Evolutionary conservation across 1,140 invertebrate genomes (phyloP).

Genomic region (Atta texana): DNA sequence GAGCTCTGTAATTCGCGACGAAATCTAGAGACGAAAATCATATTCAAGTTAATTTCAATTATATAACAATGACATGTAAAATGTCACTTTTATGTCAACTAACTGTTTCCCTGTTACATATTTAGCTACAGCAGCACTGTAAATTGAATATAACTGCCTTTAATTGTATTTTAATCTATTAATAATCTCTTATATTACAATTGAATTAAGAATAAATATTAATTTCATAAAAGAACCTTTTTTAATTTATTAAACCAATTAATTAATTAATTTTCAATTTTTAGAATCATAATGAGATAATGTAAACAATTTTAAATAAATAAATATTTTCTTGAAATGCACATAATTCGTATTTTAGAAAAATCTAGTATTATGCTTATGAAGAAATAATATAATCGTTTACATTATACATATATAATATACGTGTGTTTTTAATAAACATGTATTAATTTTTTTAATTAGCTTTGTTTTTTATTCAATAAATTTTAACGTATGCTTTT

Average conservation of each 20-base stretch:
- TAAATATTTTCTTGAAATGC: background rate
- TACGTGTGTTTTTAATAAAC: background rate
- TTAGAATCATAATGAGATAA: background rate
- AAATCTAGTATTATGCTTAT: background rate
- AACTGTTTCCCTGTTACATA: background rate
- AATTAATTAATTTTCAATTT: background rate
- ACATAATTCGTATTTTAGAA: background rate
- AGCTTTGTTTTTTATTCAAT: background rate
- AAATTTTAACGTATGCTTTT: background rate
- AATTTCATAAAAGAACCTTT: background rate
- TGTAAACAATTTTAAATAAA: background rate
- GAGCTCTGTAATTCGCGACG: conserved; percentile 13
- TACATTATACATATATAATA: background rate
- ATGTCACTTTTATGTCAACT: background rate
- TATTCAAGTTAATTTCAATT: conserved; percentile 31
- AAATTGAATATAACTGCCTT: background rate
- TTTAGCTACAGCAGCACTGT: background rate
- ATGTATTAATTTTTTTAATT: background rate
- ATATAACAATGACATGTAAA: conserved; percentile 26
- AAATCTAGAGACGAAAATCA: conserved; percentile 21
- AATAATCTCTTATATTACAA: background rate
- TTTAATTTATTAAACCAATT: background rate
- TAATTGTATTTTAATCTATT: background rate
- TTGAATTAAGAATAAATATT: background rate
- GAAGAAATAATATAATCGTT: background rate